Percentiles rank a stretch among this genome's conserved stretches.
These are phyloP conservation scores for Mylabris phalerata DNA, from an alignment of 1,140 invertebrate genomes.

Conservation along the genomic window DNA sequence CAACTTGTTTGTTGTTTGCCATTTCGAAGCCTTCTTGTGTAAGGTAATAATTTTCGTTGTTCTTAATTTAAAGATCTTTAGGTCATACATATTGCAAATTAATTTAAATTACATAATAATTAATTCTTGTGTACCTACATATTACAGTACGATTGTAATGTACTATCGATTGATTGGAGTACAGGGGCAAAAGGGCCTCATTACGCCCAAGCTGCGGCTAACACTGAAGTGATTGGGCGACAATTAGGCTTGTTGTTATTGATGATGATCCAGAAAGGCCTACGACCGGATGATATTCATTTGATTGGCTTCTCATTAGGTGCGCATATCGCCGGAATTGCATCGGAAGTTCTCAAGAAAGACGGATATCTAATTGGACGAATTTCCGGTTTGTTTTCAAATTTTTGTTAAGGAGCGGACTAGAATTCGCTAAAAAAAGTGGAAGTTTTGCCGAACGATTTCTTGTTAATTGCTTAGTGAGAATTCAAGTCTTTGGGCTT, in stretches of 20 bases:
- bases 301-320: conserved; percentile 73
- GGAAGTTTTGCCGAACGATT: no score
- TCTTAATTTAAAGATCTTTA: conserved; percentile 43
- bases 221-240: conserved; percentile 55
- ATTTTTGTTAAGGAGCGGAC: no score
- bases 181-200: conserved; percentile 54
- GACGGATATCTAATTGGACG: conserved; percentile 53
- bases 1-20: no score
- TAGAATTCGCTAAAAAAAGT: no score
- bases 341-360: conserved; percentile 56
- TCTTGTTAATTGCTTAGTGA: no score
- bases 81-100: not conserved
- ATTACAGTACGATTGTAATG: conserved; percentile 50
- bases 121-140: not conserved
- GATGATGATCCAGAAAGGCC: conserved; percentile 46
- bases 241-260: conserved; percentile 54
- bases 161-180: conserved; percentile 63
- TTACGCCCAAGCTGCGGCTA: conserved; percentile 58
- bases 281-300: conserved; percentile 51
- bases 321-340: conserved; percentile 67
- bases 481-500: no score
- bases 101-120: not conserved
- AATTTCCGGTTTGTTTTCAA: conserved; percentile 53
- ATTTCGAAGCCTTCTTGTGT: not conserved
- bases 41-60: not conserved